phyloP scores from a whole-genome alignment of 2,888 invertebrate genomes.

The Choristoneura rosaceana region DNA sequence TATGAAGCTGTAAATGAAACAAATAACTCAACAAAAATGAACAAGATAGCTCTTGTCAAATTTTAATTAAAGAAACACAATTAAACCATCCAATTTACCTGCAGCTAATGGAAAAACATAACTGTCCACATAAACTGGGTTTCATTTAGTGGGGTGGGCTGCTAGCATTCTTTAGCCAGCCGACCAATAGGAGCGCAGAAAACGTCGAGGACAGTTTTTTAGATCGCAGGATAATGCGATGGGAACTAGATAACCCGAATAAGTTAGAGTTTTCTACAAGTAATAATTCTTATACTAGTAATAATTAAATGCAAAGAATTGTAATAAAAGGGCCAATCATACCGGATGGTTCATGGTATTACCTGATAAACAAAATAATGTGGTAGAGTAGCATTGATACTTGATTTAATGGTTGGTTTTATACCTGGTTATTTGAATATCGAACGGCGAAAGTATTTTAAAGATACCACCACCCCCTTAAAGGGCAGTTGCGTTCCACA shows the following conservation, averaged over 20 bases:
- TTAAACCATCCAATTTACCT: slow-evolving; percentile 33
- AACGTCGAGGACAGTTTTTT: slow-evolving; percentile 3
- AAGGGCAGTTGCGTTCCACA: too few relatives aligned
- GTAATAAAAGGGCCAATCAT: neutral
- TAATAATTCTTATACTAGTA: neutral
- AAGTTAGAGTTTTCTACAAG: neutral
- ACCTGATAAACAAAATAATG: too few relatives aligned
- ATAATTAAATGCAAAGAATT: neutral
- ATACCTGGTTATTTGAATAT: too few relatives aligned
- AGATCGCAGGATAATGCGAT: slow-evolving; percentile 15
- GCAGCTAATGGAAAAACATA: slow-evolving; percentile 30
- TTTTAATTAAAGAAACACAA: slow-evolving; percentile 34
- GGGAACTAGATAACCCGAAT: neutral
- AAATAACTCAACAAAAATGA: neutral
- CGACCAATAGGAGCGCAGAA: slow-evolving; percentile 18
- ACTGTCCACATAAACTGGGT: slow-evolving; percentile 26
- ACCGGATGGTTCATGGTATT: too few relatives aligned
- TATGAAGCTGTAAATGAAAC: neutral
- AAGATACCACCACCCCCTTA: too few relatives aligned
- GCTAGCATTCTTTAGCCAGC: slow-evolving; percentile 20
- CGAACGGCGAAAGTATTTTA: too few relatives aligned
- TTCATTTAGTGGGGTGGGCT: slow-evolving; percentile 24
- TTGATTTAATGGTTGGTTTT: too few relatives aligned
- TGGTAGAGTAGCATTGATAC: too few relatives aligned
- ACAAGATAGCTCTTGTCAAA: slow-evolving; percentile 9